A percentile compares a stretch with the other conserved stretches of the same genome.
phyloP scores from a whole-genome alignment of 2,797 vertebrate species.

The Ispidina lecontei region DNA sequence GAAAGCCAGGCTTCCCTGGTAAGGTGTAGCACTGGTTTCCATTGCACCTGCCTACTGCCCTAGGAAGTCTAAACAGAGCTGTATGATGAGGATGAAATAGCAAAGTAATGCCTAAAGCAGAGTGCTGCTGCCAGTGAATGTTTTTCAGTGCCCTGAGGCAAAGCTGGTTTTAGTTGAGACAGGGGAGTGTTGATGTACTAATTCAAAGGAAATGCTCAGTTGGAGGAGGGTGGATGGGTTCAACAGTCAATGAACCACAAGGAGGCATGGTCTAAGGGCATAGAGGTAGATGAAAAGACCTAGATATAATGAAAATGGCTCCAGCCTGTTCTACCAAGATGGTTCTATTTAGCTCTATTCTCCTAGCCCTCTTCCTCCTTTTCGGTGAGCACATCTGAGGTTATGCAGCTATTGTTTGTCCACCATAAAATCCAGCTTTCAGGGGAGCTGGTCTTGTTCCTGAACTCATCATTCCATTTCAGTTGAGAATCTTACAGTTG shows the following conservation, averaged over 20 bases:
- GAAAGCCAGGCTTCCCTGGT: neutral
- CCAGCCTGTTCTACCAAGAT: neutral
- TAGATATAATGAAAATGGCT: slow-evolving; percentile 49
- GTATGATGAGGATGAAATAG: slow-evolving; percentile 19
- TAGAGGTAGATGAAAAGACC: neutral
- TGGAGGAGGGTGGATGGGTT: slow-evolving; percentile 3
- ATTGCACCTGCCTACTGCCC: neutral
- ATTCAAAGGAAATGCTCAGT: slow-evolving; percentile 43
- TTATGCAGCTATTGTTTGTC: neutral
- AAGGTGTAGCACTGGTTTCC: neutral
- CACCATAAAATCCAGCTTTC: slow-evolving; percentile 25
- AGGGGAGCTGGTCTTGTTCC: neutral
- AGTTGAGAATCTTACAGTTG: neutral
- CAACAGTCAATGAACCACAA: neutral
- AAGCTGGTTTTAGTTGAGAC: slow-evolving; percentile 40
- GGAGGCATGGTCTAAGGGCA: neutral
- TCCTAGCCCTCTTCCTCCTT: neutral
- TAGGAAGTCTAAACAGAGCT: slow-evolving; percentile 28
- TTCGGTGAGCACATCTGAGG: neutral
- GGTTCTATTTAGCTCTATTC: slow-evolving; percentile 22
- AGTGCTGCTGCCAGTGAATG: neutral
- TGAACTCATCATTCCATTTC: neutral
- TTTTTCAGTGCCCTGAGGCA: slow-evolving; percentile 23
- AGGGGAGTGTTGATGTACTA: slow-evolving; percentile 27
- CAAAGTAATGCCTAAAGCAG: neutral